A percentile compares a stretch with the other conserved stretches of the same genome.
phyloP scores from a whole-genome alignment of 2,888 invertebrate genomes.

The Dolomedes plantarius region DNA sequence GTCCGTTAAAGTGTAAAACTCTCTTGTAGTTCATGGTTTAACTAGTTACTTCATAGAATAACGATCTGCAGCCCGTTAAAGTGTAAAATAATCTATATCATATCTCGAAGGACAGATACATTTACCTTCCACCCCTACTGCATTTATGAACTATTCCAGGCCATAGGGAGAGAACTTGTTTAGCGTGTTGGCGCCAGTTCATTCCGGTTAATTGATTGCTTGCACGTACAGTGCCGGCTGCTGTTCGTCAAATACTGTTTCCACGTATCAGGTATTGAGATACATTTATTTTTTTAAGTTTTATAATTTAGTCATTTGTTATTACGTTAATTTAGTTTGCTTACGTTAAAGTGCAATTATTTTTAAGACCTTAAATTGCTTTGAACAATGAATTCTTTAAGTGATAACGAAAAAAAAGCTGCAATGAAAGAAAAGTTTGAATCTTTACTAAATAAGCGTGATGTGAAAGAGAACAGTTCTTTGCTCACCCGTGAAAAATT shows the following conservation, averaged over 20 bases:
- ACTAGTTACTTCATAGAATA: slow-evolving; percentile 49
- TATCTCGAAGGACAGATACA: slow-evolving; percentile 40
- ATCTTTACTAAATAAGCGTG: slow-evolving; percentile 65
- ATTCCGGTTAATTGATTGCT: slow-evolving; percentile 40
- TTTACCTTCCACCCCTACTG: slow-evolving; percentile 51
- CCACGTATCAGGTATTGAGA: slow-evolving; percentile 20
- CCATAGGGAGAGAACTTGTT: slow-evolving; percentile 55
- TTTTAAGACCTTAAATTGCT: too few species aligned
- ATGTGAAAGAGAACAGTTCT: slow-evolving; percentile 66
- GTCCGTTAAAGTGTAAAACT: slow-evolving; percentile 64
- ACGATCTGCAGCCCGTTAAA: too few species aligned
- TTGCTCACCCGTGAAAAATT: slow-evolving; percentile 64
- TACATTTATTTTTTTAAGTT: slow-evolving; percentile 21
- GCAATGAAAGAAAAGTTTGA: slow-evolving; percentile 59
- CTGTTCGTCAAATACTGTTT: slow-evolving; percentile 20
- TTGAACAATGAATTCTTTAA: too few species aligned
- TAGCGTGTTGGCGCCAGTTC: slow-evolving; percentile 43
- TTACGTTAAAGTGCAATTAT: too few species aligned
- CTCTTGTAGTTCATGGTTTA: slow-evolving; percentile 56
- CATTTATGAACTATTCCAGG: slow-evolving; percentile 59
- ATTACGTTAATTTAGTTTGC: too few species aligned
- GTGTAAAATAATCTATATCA: too few species aligned
- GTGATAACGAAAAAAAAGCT: too few species aligned
- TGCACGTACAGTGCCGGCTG: slow-evolving; percentile 46
- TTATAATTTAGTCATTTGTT: too few species aligned